phyloP scores from a whole-genome alignment of 2,797 vertebrate genomes.

The Lycodopsis pacificus region DNA sequence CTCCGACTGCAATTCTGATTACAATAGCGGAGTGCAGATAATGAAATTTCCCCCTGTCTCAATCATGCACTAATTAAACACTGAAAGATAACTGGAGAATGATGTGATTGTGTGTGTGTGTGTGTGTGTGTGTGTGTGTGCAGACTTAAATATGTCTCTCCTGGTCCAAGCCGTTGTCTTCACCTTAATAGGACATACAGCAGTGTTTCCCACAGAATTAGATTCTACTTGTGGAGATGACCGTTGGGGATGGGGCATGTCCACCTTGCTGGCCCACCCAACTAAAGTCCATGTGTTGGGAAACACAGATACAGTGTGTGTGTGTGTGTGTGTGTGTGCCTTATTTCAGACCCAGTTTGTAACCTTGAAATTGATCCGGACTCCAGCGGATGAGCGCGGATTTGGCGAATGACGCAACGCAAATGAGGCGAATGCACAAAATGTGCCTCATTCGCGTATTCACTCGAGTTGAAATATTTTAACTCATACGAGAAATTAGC shows the following conservation, averaged over 20 bases:
- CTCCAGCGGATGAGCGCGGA: too few species aligned
- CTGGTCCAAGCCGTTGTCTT: constrained; percentile 9
- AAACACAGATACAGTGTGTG: not conserved
- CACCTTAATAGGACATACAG: constrained; percentile 1
- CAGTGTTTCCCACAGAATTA: not conserved
- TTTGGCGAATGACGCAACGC: too few species aligned
- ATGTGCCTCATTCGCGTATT: too few species aligned
- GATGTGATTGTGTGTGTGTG: not conserved
- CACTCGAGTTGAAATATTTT: too few species aligned
- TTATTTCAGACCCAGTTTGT: constrained; percentile 13
- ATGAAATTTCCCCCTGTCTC: constrained; percentile 48
- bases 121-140: constrained; percentile 8
- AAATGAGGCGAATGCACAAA: too few species aligned
- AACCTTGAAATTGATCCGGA: constrained; percentile 13
- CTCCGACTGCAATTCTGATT: constrained; percentile 43
- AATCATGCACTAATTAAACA: constrained; percentile 60
- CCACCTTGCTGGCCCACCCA: not conserved
- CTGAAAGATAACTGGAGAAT: constrained; percentile 41
- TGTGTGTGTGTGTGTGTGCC: not conserved
- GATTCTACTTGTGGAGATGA: not conserved
- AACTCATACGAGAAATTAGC: too few species aligned
- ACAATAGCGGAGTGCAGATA: constrained; percentile 44
- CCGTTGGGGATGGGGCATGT: not conserved
- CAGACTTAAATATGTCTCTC: constrained; percentile 3
- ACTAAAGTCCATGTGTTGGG: not conserved